These are phyloP conservation scores for Parnassius orleans DNA, from an alignment of 2,888 invertebrate species.

Conservation along the genomic window DNA sequence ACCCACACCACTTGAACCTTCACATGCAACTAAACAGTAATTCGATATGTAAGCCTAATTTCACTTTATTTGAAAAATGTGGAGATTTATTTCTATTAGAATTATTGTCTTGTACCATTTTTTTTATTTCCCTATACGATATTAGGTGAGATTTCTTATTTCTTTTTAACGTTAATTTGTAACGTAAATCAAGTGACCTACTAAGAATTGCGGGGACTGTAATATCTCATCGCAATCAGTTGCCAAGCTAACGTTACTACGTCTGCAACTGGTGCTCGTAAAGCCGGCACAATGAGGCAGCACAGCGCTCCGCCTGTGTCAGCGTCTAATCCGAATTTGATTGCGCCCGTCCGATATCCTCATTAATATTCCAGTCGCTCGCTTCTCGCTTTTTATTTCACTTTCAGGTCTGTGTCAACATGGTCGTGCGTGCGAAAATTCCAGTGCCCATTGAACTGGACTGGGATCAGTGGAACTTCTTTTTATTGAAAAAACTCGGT, in stretches of 20 bases:
- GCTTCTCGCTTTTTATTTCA: slow-evolving; percentile 15
- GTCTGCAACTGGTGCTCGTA: neutral
- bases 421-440: slow-evolving; percentile 16
- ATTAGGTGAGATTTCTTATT: no score
- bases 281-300: slow-evolving; percentile 40
- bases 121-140: no score
- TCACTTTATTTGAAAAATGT: no score
- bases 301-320: slow-evolving; percentile 9
- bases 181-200: neutral
- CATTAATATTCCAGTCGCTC: slow-evolving; percentile 30
- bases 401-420: slow-evolving; percentile 22
- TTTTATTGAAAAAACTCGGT: slow-evolving; percentile 17
- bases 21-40: no score
- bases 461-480: slow-evolving; percentile 8
- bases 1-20: no score
- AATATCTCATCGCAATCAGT: neutral
- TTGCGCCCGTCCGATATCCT: slow-evolving; percentile 35
- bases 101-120: no score
- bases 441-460: slow-evolving; percentile 5
- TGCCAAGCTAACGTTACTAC: neutral
- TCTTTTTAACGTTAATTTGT: no score
- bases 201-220: neutral
- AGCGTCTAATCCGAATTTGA: slow-evolving; percentile 40
- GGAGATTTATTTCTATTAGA: no score
- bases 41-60: no score